Conservation (phyloP, 1,140 invertebrate genomes). For the Bombus waltoni region DNA sequence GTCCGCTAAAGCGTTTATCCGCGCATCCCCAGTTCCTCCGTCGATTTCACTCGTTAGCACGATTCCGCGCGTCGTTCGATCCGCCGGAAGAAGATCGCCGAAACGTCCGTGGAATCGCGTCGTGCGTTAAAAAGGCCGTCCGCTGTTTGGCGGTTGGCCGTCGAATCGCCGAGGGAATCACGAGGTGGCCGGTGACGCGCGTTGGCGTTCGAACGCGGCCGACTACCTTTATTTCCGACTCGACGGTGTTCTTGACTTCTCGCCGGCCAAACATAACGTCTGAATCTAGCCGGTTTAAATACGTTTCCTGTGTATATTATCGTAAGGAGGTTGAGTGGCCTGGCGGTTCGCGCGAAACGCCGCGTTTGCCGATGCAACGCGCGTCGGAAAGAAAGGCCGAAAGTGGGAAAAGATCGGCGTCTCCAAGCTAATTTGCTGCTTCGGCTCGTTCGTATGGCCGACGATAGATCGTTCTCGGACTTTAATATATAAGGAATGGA, state of each 20-base stretch:
- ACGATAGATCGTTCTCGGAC: slow-evolving; percentile 71
- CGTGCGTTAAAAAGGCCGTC: too few species aligned
- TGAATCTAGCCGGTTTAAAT: slow-evolving; percentile 65
- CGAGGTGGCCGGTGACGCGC: too few species aligned
- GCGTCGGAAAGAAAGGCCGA: not conserved
- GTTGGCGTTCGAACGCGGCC: too few species aligned
- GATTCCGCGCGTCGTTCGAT: not conserved
- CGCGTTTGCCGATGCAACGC: too few species aligned
- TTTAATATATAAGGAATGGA: slow-evolving; percentile 78
- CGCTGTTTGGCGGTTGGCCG: too few species aligned
- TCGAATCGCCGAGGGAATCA: too few species aligned
- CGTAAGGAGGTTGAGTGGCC: slow-evolving; percentile 67
- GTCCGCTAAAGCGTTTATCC: slow-evolving; percentile 17
- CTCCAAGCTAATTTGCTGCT: not conserved
- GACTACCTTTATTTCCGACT: slow-evolving; percentile 51
- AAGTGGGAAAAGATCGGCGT: too few species aligned
- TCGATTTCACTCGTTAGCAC: not conserved
- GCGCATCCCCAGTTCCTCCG: not conserved
- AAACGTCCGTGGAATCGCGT: too few species aligned
- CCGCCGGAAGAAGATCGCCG: too few species aligned
- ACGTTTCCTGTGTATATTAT: slow-evolving; percentile 68
- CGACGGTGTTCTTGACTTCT: slow-evolving; percentile 9
- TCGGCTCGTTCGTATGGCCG: slow-evolving; percentile 25
- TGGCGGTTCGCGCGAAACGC: slow-evolving; percentile 20
- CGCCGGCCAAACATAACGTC: slow-evolving; percentile 30